A percentile compares a stretch with the other conserved stretches of the same genome.
Conservation (phyloP, 2,113 vertebrate genomes). For the Piprites chloris region DNA sequence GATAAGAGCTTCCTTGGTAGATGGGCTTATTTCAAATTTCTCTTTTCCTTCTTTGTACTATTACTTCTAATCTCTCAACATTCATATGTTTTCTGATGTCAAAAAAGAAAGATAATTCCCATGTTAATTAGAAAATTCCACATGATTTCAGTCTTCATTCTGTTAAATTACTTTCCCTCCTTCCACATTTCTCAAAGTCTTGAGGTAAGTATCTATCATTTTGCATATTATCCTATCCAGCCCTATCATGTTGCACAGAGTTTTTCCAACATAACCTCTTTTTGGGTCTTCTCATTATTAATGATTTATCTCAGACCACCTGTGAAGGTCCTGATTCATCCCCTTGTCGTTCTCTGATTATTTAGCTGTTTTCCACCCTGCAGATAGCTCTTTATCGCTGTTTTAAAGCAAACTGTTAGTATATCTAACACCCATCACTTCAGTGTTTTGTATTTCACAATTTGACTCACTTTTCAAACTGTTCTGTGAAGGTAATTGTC, state of each 20-base stretch:
- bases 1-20: background rate
- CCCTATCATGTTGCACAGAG: background rate
- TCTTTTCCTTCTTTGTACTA: background rate
- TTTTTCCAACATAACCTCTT: background rate
- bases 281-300: background rate
- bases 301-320: background rate
- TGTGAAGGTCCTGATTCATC: background rate
- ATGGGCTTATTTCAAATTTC: background rate
- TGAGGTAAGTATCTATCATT: background rate
- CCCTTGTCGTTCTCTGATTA: background rate
- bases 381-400: background rate
- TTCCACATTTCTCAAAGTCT: background rate
- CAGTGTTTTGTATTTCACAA: background rate
- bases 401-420: background rate
- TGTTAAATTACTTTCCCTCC: background rate
- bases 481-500: background rate
- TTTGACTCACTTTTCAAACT: background rate
- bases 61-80: background rate
- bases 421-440: background rate
- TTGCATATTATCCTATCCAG: background rate
- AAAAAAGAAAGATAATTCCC: background rate
- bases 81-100: background rate
- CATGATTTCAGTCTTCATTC: background rate
- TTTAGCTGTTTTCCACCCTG: background rate
- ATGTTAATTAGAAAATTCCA: background rate